Evolutionary conservation across 2,888 invertebrate species (phyloP).

Genomic region (Neoaliturus tenellus): DNA sequence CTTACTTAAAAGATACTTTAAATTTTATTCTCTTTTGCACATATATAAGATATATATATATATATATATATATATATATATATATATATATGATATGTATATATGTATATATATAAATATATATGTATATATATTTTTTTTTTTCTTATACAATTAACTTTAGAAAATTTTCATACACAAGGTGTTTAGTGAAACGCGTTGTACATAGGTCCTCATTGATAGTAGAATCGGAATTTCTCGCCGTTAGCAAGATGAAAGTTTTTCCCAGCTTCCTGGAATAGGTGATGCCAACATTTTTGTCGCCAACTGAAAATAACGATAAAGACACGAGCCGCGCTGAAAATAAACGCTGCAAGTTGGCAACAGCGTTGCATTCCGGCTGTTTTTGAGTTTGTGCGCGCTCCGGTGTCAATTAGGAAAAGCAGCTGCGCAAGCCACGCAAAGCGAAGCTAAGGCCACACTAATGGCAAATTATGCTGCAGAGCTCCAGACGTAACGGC

Average conservation of each 20-base stretch:
- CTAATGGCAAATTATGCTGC: background rate
- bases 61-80: too few species aligned
- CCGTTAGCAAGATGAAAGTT: background rate
- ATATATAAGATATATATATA: too few species aligned
- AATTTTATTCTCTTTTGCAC: too few species aligned
- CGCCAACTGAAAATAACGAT: slow-evolving; percentile 32
- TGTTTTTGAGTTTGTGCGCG: background rate
- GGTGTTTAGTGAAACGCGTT: too few species aligned
- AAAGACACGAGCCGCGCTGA: slow-evolving; percentile 25
- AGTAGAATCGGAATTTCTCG: too few species aligned
- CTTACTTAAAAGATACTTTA: too few species aligned
- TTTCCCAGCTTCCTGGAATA: background rate
- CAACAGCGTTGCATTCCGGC: background rate
- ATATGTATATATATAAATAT: too few species aligned
- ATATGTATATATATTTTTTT: too few species aligned
- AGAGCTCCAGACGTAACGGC: background rate
- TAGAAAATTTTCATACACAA: too few species aligned
- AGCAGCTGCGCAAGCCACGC: background rate
- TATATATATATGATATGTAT: too few species aligned
- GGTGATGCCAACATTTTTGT: slow-evolving; percentile 34
- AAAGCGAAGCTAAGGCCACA: background rate
- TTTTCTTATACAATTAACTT: too few species aligned
- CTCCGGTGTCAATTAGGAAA: background rate
- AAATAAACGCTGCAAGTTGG: slow-evolving; percentile 29
- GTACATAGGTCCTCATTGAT: too few species aligned